A percentile compares a stretch with the other conserved stretches of the same genome.
Conservation (phyloP, 2,797 vertebrate species). For the Cuculus canorus region DNA sequence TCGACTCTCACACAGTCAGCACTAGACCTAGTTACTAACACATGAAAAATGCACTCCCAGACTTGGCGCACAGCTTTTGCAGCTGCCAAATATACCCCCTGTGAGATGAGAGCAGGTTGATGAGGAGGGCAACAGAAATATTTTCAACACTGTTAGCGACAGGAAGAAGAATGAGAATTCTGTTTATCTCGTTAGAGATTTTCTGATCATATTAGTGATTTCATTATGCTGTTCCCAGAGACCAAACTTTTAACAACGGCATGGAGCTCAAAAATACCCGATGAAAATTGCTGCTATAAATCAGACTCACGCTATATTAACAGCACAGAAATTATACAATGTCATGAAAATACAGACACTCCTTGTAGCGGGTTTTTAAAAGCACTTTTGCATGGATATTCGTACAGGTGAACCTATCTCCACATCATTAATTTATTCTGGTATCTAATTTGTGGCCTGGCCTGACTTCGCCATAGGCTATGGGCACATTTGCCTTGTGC, state of each 20-base stretch:
- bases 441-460: background rate
- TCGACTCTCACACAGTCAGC: background rate
- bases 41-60: constrained; percentile 52
- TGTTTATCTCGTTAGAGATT: constrained; percentile 54
- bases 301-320: constrained; percentile 4
- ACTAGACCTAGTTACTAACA: constrained; percentile 6
- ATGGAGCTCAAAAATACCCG: constrained; percentile 14
- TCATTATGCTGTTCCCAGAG: constrained; percentile 44
- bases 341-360: background rate
- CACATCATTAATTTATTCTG: background rate
- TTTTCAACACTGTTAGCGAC: constrained; percentile 29
- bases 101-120: constrained; percentile 37
- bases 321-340: background rate
- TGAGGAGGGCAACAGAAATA: constrained; percentile 33
- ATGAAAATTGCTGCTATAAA: constrained; percentile 47
- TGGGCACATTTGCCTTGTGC: background rate
- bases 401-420: background rate
- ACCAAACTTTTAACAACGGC: constrained; percentile 45
- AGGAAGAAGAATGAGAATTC: constrained; percentile 61
- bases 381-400: background rate
- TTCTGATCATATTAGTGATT: constrained; percentile 63
- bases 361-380: background rate
- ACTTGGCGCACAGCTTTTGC: constrained; percentile 4
- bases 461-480: background rate
- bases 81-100: constrained; percentile 38